Evolutionary conservation across 1,140 invertebrate species (phyloP).

Genomic region (Andricus grossulariae): DNA sequence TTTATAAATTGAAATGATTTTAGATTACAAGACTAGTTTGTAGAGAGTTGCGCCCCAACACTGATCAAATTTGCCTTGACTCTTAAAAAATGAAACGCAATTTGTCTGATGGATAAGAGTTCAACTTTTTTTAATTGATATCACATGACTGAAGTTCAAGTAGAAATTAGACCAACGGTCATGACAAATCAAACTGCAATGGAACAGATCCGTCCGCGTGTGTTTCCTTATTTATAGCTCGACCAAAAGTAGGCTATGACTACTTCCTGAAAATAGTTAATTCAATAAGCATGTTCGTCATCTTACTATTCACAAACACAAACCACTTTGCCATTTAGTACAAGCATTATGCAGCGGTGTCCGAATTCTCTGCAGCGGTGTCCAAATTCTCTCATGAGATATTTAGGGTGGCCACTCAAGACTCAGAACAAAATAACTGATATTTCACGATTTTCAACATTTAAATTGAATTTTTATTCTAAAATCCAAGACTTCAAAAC

Average conservation of each 20-base stretch:
- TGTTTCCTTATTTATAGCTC: conserved; percentile 30
- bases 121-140: conserved; percentile 1
- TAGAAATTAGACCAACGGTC: conserved; percentile 23
- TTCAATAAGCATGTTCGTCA: conserved; percentile 24
- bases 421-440: too few relatives aligned
- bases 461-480: too few relatives aligned
- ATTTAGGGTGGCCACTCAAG: not conserved
- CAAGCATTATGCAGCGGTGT: conserved; percentile 21
- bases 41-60: too few relatives aligned
- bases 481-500: too few relatives aligned
- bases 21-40: too few relatives aligned
- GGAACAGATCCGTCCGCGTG: conserved; percentile 26
- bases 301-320: not conserved
- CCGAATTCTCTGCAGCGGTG: conserved; percentile 7
- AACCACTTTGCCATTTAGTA: not conserved
- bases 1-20: too few relatives aligned
- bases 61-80: too few relatives aligned
- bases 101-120: not conserved
- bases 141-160: conserved; percentile 19
- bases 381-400: not conserved
- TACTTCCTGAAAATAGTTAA: conserved; percentile 30
- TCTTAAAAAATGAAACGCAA: not conserved
- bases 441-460: too few relatives aligned
- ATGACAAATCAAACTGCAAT: conserved; percentile 22
- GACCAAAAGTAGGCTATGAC: conserved; percentile 28